Evolutionary conservation across 2,797 vertebrate genomes (phyloP).

Genomic region (Siniperca obscura): DNA sequence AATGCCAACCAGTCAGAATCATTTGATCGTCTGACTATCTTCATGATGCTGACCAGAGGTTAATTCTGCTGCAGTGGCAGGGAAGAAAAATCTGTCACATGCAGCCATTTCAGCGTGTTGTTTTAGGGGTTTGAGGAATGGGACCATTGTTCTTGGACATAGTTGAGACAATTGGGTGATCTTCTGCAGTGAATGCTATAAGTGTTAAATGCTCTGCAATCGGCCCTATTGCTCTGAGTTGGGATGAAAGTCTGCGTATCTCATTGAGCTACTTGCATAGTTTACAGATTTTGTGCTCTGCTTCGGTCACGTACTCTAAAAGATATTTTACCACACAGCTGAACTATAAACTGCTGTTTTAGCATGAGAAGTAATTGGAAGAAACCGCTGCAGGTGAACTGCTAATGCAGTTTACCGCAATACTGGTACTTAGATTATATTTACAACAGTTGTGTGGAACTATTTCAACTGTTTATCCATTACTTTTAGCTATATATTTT

Average conservation of each 20-base stretch:
- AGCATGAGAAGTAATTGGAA: background rate
- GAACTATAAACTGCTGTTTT: background rate
- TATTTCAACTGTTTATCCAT: background rate
- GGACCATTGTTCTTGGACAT: background rate
- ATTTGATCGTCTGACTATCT: background rate
- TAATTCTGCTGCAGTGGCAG: background rate
- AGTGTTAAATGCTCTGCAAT: slow-evolving; percentile 6
- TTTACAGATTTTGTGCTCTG: background rate
- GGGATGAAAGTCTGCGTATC: background rate
- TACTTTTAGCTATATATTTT: background rate
- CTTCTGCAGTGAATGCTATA: background rate
- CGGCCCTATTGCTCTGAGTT: background rate
- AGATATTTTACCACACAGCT: background rate
- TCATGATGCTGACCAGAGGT: background rate
- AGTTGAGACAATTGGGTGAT: background rate
- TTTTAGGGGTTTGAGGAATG: background rate
- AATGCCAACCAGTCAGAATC: background rate
- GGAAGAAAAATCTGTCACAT: background rate
- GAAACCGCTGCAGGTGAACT: background rate
- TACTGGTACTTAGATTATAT: too few species aligned
- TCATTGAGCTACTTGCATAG: background rate
- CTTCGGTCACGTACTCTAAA: background rate
- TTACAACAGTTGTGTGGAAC: background rate
- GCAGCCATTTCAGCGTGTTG: background rate
- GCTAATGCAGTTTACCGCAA: background rate